A percentile compares a stretch with the other conserved stretches of the same genome.
phyloP scores from a whole-genome alignment of 2,888 invertebrate species.

The Hedya salicella region DNA sequence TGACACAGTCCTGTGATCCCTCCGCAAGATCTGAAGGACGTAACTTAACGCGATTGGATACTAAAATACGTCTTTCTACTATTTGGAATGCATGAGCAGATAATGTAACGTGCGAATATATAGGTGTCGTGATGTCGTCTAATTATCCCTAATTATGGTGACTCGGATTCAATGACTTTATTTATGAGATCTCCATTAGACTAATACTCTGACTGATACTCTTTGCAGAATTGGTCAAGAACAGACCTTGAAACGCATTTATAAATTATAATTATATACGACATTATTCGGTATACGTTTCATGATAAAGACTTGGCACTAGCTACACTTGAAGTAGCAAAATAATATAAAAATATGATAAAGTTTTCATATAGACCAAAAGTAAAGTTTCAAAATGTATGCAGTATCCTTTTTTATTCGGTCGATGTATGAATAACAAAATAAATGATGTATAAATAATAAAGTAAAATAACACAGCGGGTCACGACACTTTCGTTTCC shows the following conservation, averaged over 20 bases:
- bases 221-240: slow-evolving; percentile 25
- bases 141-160: slow-evolving; percentile 19
- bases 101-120: not conserved
- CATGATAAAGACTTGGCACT: no score
- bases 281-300: no score
- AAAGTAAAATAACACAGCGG: not conserved
- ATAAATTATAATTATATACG: not conserved
- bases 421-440: no score
- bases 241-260: slow-evolving; percentile 1
- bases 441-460: no score
- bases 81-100: not conserved
- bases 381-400: no score
- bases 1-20: not conserved
- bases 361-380: no score
- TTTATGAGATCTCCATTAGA: slow-evolving; percentile 11
- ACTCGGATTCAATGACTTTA: slow-evolving; percentile 8
- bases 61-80: not conserved
- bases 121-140: slow-evolving; percentile 7
- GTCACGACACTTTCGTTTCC: no score
- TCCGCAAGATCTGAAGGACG: not conserved
- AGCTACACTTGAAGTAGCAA: no score
- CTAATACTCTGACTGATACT: not conserved
- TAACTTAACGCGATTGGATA: not conserved
- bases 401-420: no score
- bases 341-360: no score